Percentiles rank a stretch among this genome's conserved stretches.
These are phyloP conservation scores for Pseudopodoces humilis DNA, from an alignment of 2,113 vertebrate genomes.

Conservation along the genomic window DNA sequence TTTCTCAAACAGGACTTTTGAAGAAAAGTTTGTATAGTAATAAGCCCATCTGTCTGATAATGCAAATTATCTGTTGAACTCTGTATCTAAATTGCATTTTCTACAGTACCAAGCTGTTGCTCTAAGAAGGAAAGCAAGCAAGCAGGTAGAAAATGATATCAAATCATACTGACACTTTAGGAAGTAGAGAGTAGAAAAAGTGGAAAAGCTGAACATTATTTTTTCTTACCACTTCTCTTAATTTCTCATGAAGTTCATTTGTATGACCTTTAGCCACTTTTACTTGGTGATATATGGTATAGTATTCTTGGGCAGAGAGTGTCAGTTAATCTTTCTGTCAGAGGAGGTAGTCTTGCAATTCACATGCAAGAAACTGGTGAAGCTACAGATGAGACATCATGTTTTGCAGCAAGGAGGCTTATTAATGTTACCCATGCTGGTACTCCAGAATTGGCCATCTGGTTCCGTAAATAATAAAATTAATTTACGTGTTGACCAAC, in stretches of 20 bases:
- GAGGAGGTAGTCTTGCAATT: not conserved
- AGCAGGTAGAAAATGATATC: not conserved
- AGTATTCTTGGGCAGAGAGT: not conserved
- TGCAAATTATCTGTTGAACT: not conserved
- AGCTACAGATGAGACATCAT: slow-evolving; percentile 14
- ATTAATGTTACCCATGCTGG: slow-evolving; percentile 54
- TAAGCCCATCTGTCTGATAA: not conserved
- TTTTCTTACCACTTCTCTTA: slow-evolving; percentile 49
- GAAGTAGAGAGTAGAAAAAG: not conserved
- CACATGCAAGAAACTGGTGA: not conserved
- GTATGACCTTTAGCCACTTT: slow-evolving; percentile 34
- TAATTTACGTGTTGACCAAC: slow-evolving; percentile 74
- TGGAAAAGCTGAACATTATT: slow-evolving; percentile 50
- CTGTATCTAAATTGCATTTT: not conserved
- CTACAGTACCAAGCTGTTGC: not conserved
- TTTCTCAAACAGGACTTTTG: not conserved
- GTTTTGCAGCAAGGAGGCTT: slow-evolving; percentile 20
- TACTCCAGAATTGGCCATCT: slow-evolving; percentile 66
- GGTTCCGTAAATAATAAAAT: slow-evolving; percentile 66
- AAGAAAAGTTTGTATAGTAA: not conserved
- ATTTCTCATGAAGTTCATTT: slow-evolving; percentile 14
- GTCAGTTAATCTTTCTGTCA: slow-evolving; percentile 53
- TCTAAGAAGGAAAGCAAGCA: not conserved
- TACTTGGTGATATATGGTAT: slow-evolving; percentile 2
- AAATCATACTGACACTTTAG: not conserved